Base-by-base conservation (phyloP, 92 coral and sea anemone genomes). In the Palythoa caribaeorum region DNA sequence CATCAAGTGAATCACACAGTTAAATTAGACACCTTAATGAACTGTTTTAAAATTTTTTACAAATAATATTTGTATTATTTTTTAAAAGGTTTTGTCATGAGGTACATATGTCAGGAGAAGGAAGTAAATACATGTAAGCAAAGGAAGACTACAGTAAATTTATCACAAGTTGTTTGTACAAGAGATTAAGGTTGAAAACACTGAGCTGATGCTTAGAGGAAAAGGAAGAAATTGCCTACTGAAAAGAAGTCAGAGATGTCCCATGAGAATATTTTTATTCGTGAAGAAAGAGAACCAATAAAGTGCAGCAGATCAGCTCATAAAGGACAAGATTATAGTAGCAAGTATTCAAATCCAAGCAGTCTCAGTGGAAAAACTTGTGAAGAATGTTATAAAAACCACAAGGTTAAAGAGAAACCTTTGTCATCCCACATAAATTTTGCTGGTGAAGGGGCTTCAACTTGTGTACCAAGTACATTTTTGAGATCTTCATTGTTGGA, bases 131-230 rank as follows among this genome's bases (percentile, higher is more conserved):
- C 50, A 44, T 8, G 50, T 44, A 44, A 51, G 16, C 80, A 16
- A 50, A 51, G 38, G 40, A 50, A 11, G 35, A 51, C 8, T 9
- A 7, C 50, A 75, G 8, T 17, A 47, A 17, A 12, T 44, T 44
- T 13, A 3, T 3, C 37, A 37, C 3, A 60, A 47, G 55, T 47
- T 13, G 50, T 52, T n/a, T 40, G 17, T 7, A 0, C 72, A 80
- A n/a, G 15, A 51, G 20, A 17, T 55, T 40, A 62, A 63, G 38
- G 44, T 51, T 11, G 10, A n/a, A 11, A 66, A 84, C 62, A 79
- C 59, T 66, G 28, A 28, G 88, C 93, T 16, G 51, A 55, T 76
- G 84, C 44, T 59, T 38, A 85, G 21, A 73, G 83, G 44, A 66
- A 79, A 60, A 79, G 80, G 6, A 47, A 74, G 39, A 17, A 39